Evolutionary conservation across 2,888 invertebrate genomes (phyloP).

Genomic region (Meiosimyza decipiens): DNA sequence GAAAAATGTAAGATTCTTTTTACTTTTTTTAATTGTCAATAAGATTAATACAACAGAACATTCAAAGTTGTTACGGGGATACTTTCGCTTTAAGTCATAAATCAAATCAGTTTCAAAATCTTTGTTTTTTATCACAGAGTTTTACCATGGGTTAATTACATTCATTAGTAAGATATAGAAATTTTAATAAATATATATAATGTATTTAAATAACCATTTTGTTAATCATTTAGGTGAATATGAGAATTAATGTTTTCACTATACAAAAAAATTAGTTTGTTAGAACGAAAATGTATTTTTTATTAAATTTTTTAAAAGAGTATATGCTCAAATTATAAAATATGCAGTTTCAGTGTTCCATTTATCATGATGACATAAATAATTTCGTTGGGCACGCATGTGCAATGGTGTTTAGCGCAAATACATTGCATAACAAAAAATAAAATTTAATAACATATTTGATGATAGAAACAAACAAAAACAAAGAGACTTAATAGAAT

Average conservation of each 20-base stretch:
- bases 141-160: slow-evolving; percentile 4
- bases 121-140: slow-evolving; percentile 6
- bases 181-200: neutral
- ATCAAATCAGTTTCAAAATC: neutral
- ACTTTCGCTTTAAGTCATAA: neutral
- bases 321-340: too few species aligned
- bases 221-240: slow-evolving; percentile 25
- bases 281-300: neutral
- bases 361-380: slow-evolving; percentile 7
- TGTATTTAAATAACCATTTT: neutral
- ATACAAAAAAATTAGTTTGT: neutral
- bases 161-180: neutral
- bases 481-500: too few species aligned
- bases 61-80: too few species aligned
- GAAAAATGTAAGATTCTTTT: too few species aligned
- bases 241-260: slow-evolving; percentile 8
- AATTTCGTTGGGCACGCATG: neutral
- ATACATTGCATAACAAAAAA: neutral
- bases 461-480: too few species aligned
- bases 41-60: too few species aligned
- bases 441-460: neutral
- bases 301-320: too few species aligned
- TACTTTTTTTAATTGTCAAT: too few species aligned
- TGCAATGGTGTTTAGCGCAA: slow-evolving; percentile 18
- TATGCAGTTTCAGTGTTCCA: neutral